Conservation (phyloP, 2,113 vertebrate genomes). For the Onychostruthus taczanowskii region DNA sequence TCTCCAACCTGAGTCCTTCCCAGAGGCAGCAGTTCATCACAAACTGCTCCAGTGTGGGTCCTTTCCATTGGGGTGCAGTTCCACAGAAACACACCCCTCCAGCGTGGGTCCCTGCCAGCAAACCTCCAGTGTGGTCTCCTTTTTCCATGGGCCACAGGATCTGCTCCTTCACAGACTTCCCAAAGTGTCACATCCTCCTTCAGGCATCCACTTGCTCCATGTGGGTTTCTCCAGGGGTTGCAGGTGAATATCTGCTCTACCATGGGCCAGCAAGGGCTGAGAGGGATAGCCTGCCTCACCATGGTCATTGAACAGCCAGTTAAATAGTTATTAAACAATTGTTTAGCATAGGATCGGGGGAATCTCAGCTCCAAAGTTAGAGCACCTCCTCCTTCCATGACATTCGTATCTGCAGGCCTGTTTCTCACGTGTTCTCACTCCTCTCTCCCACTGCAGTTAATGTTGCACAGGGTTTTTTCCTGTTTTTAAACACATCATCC, state of each 20-base stretch:
- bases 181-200: background rate
- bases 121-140: background rate
- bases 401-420: too few species aligned
- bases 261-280: background rate
- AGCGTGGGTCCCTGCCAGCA: fast-evolving
- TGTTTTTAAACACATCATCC: background rate
- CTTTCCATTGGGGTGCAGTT: background rate
- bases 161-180: background rate
- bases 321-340: background rate
- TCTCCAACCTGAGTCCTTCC: background rate
- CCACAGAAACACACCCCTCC: background rate
- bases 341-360: background rate
- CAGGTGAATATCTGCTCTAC: background rate
- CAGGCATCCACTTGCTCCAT: background rate
- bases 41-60: background rate
- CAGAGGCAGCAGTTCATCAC: background rate
- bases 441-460: background rate
- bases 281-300: background rate
- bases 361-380: background rate
- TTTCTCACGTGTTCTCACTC: background rate
- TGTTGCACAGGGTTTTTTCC: background rate
- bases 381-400: background rate
- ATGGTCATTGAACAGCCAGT: background rate
- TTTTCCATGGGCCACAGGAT: background rate
- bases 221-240: background rate